Evolutionary conservation across 2,888 invertebrate genomes (phyloP), one percentile per base, ranked within the genome.

Genomic region (Mythimna impura): DNA sequence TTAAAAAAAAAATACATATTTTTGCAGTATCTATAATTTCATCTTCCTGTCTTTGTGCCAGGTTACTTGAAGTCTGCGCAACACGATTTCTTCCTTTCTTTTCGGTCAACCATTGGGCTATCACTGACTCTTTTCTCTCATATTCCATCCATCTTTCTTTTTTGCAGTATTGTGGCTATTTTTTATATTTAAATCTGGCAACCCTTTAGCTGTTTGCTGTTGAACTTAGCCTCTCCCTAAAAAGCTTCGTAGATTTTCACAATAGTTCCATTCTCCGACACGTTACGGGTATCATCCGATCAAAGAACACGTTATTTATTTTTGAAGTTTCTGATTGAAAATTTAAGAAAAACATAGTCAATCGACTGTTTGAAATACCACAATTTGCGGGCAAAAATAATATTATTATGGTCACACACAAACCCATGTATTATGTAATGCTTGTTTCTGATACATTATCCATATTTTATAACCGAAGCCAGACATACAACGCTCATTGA

Each of bases 401-500:
- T 9, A 78, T 58, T 64, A 78, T 55, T 64, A 55, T 61, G 20
- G 64, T 78, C 67, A 67, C 73, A 67, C 73, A 78, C 22, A 67
- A 40, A 52, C 47, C 47, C 66, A 77, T 78, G 73, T 66, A 66
- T 64, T 73, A 67, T 67, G 78, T 61, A 78, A 52, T 74, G 3
- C 50, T 62, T 52, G 61, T 67, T 79, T 73, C 79, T 73, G 66
- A 52, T 58, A 63, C 66, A 78, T 57, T 40, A 79, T 79, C 67
- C 74, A 68, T 78, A 78, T 78, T 79, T 74, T 58, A 74, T 78
- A 68, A 25, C 68, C 25, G 20, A 36, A 14, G 47, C n/a, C 73
- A 67, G 63, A 55, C 60, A 10, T 54, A 50, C 36, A 68, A 22
- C 17, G 34, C 43, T 60, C 78, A 69, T 74, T 74, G 74, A 69